Evolutionary conservation across 2,113 vertebrate species (phyloP).

Genomic region (Dicentrarchus labrax): DNA sequence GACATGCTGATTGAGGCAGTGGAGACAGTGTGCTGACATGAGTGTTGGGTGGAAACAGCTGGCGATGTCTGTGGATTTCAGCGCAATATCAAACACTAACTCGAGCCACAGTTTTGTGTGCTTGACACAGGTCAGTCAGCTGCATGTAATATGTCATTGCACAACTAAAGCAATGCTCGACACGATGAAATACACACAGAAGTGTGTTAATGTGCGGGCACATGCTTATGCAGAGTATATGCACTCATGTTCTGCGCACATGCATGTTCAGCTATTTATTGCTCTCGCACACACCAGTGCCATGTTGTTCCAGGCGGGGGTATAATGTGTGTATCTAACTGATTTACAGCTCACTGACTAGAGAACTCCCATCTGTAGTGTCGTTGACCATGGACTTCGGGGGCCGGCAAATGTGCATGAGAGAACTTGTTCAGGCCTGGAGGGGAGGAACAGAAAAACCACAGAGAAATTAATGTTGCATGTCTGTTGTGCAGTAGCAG

Average conservation of each 20-base stretch:
- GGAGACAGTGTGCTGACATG: constrained; percentile 57
- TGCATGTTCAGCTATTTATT: constrained; percentile 35
- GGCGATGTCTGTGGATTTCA: constrained; percentile 41
- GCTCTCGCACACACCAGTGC: background rate
- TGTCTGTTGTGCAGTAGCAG: constrained; percentile 52
- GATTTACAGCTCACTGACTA: constrained; percentile 63
- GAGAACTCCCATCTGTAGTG: constrained; percentile 49
- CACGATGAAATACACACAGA: constrained; percentile 25
- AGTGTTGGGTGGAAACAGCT: constrained; percentile 53
- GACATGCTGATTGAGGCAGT: constrained; percentile 29
- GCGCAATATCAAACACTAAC: constrained; percentile 18
- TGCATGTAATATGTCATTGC: constrained; percentile 24
- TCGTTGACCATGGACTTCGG: constrained; percentile 25
- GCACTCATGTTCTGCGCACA: background rate
- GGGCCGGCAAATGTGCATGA: constrained; percentile 36
- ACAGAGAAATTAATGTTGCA: constrained; percentile 56
- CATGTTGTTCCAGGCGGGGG: constrained; percentile 61
- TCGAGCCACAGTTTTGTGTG: background rate
- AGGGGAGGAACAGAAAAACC: constrained; percentile 30
- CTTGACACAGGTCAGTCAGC: constrained; percentile 18
- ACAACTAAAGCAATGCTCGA: constrained; percentile 7
- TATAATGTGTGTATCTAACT: constrained; percentile 33
- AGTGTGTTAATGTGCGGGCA: background rate
- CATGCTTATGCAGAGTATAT: background rate
- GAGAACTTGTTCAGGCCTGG: constrained; percentile 39